phyloP scores from a whole-genome alignment of 1,140 invertebrate species.

The Bombus waltoni region DNA sequence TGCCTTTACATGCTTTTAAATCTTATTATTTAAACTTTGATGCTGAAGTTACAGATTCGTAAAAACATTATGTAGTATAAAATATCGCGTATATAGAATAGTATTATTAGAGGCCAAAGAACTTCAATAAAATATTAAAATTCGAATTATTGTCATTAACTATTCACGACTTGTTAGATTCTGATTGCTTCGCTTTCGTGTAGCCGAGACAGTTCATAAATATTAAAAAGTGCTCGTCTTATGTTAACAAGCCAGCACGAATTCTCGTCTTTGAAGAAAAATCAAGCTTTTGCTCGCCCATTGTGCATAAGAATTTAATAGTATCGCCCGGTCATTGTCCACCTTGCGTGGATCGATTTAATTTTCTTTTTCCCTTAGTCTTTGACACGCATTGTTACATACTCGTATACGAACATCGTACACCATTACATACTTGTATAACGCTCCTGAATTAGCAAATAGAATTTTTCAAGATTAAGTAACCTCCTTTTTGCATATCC shows the following conservation, averaged over 20 bases:
- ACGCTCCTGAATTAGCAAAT: no score
- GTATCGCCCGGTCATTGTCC: slow-evolving; percentile 60
- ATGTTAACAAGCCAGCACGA: neutral
- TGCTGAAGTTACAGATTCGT: no score
- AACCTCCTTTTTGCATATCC: no score
- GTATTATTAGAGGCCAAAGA: neutral
- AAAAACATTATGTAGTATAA: no score
- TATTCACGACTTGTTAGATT: neutral
- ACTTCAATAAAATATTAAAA: neutral
- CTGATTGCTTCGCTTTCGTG: neutral
- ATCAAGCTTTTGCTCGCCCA: slow-evolving; percentile 24
- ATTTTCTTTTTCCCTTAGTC: slow-evolving; percentile 43
- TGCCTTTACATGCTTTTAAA: no score
- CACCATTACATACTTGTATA: no score
- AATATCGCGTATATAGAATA: no score
- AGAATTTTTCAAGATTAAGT: no score
- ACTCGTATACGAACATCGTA: neutral
- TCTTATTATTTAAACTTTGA: no score
- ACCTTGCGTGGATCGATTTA: slow-evolving; percentile 61
- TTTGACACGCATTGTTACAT: slow-evolving; percentile 24
- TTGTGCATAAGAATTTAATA: slow-evolving; percentile 59
- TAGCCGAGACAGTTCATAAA: neutral
- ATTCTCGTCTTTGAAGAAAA: neutral
- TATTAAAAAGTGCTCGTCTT: neutral
- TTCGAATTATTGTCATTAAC: neutral